A percentile compares a stretch with the other conserved stretches of the same genome.
Evolutionary conservation across 2,888 invertebrate genomes (phyloP).

Genomic region (Cryptocheilus praepositus): DNA sequence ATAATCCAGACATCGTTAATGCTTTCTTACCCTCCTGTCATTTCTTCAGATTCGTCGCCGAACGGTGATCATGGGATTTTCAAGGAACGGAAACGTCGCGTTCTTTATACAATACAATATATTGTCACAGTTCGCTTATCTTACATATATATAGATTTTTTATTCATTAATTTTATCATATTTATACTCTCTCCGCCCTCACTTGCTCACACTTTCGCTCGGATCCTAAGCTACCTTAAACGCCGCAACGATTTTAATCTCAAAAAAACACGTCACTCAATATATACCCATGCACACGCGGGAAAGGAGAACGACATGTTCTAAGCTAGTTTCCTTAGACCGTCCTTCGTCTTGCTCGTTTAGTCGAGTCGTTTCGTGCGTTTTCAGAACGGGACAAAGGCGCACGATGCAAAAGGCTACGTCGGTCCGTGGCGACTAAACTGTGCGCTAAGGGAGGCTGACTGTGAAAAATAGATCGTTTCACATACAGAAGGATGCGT

Average conservation of each 20-base stretch:
- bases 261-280: constrained; percentile 4
- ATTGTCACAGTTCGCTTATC: constrained; percentile 65
- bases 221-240: constrained; percentile 68
- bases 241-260: constrained; percentile 9
- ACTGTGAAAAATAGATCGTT: background rate
- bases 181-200: constrained; percentile 22
- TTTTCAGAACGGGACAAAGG: background rate
- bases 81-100: background rate
- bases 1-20: constrained; percentile 29
- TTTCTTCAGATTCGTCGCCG: background rate
- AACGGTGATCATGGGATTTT: background rate
- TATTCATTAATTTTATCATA: constrained; percentile 5
- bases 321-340: background rate
- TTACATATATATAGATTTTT: constrained; percentile 36
- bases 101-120: constrained; percentile 56
- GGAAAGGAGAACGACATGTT: constrained; percentile 1
- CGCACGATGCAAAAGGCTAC: background rate
- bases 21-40: constrained; percentile 3
- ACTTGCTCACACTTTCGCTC: constrained; percentile 35
- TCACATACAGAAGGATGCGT: too few species aligned
- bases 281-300: constrained; percentile 8
- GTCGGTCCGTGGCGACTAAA: background rate
- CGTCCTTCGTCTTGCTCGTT: background rate
- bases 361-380: background rate
- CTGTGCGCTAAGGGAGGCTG: background rate